These are phyloP conservation scores for Drepana arcuata DNA, from an alignment of 1,140 invertebrate species.

Conservation along the genomic window DNA sequence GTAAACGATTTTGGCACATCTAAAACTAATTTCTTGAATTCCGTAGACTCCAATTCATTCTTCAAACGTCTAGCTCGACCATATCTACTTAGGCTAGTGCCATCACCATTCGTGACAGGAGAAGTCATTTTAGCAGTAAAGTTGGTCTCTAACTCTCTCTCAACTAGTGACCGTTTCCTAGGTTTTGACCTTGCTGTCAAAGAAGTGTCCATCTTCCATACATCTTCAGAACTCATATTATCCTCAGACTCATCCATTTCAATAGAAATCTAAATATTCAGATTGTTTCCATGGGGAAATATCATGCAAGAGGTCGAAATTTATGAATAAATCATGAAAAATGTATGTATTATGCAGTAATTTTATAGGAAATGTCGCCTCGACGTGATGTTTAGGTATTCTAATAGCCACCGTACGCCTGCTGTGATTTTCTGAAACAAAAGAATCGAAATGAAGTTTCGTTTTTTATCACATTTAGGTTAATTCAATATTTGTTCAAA, in stretches of 20 bases:
- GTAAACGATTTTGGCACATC: slow-evolving; percentile 23
- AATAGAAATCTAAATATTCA: no score
- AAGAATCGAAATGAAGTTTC: slow-evolving; percentile 64
- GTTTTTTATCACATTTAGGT: slow-evolving; percentile 33
- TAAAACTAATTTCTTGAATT: slow-evolving; percentile 19
- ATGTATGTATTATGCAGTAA: no score
- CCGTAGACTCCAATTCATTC: slow-evolving; percentile 26
- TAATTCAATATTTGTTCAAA: slow-evolving; percentile 34
- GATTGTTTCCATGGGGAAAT: no score
- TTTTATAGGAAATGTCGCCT: slow-evolving; percentile 19
- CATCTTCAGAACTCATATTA: slow-evolving; percentile 39
- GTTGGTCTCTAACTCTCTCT: slow-evolving; percentile 54
- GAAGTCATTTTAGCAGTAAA: slow-evolving; percentile 51
- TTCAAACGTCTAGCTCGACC: slow-evolving; percentile 54
- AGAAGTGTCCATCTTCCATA: slow-evolving; percentile 20
- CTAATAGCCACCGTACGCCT: slow-evolving; percentile 15
- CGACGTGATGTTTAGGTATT: slow-evolving; percentile 17
- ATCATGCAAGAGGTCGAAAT: no score
- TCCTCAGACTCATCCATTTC: slow-evolving; percentile 58
- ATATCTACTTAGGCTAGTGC: slow-evolving; percentile 56
- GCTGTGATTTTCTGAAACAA: slow-evolving; percentile 43
- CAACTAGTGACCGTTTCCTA: slow-evolving; percentile 52
- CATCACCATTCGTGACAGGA: slow-evolving; percentile 29
- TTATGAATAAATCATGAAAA: no score
- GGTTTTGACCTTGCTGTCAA: slow-evolving; percentile 29